Percentiles rank a stretch among this genome's conserved stretches.
phyloP scores from a whole-genome alignment of 2,888 invertebrate species.

The Gryllus longicercus region DNA sequence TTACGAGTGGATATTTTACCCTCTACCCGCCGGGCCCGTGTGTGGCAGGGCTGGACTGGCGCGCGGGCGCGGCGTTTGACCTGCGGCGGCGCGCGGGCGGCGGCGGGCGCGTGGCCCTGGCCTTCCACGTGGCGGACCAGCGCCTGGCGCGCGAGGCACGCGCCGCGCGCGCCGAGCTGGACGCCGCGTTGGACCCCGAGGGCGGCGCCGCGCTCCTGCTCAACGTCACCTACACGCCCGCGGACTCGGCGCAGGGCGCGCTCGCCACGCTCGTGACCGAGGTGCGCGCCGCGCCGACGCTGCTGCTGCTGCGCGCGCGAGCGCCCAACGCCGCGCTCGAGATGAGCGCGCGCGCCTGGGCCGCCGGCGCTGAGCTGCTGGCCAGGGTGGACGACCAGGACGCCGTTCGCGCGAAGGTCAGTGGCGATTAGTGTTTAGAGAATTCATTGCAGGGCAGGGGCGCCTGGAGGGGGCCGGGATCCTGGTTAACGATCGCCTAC shows the following conservation, averaged over 20 bases:
- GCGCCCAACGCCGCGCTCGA: background rate
- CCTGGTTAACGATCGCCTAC: too few relatives aligned
- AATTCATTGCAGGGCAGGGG: too few relatives aligned
- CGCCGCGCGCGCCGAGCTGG: too few relatives aligned
- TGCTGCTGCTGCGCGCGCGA: background rate
- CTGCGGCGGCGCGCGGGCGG: too few relatives aligned
- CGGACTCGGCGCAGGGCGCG: background rate
- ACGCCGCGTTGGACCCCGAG: background rate
- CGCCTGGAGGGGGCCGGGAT: too few relatives aligned
- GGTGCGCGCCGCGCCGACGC: background rate
- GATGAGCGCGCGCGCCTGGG: background rate
- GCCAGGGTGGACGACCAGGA: background rate
- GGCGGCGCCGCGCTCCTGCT: background rate
- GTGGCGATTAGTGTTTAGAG: background rate
- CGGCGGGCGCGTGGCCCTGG: too few relatives aligned
- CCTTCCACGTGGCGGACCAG: too few relatives aligned
- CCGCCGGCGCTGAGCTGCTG: background rate
- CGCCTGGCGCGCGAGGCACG: too few relatives aligned
- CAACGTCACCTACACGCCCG: background rate
- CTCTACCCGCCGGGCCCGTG: too few relatives aligned
- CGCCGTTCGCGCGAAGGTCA: background rate
- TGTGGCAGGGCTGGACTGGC: too few relatives aligned
- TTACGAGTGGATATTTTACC: too few relatives aligned
- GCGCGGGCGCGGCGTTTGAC: too few relatives aligned
- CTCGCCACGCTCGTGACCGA: background rate